phyloP scores from a whole-genome alignment of 2,113 vertebrate species.

The Zosterops lateralis region DNA sequence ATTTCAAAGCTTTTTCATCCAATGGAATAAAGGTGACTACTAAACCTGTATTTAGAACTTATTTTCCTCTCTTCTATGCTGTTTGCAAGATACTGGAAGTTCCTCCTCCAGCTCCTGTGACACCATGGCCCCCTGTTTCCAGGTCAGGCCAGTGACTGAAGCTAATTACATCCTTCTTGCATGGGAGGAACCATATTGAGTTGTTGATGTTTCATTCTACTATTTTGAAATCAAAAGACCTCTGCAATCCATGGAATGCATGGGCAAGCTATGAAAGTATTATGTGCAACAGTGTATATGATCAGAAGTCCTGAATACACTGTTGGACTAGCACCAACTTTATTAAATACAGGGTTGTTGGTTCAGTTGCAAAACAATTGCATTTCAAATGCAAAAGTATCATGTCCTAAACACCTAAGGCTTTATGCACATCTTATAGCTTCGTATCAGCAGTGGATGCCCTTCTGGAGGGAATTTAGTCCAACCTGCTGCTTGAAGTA shows the following conservation, averaged over 20 bases:
- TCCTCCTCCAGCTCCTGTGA: not conserved
- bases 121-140: not conserved
- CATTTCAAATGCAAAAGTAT: not conserved
- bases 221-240: conserved; percentile 26
- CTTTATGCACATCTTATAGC: not conserved
- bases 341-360: not conserved
- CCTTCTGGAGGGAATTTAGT: not conserved
- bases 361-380: not conserved
- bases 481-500: not conserved
- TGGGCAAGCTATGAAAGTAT: not conserved
- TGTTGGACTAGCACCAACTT: not conserved
- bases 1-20: not conserved
- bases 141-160: conserved; percentile 1
- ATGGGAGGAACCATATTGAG: not conserved
- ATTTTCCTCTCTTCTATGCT: not conserved
- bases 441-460: not conserved
- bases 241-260: conserved; percentile 9
- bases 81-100: not conserved
- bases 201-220: conserved; percentile 19
- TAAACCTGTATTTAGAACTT: not conserved
- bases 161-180: conserved; percentile 8
- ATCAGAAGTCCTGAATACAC: not conserved
- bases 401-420: not conserved
- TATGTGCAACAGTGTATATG: not conserved
- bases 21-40: not conserved